Evolutionary conservation across 2,888 invertebrate genomes (phyloP), one percentile per base, ranked within the genome.

Genomic region (Campopleginae sp.): DNA sequence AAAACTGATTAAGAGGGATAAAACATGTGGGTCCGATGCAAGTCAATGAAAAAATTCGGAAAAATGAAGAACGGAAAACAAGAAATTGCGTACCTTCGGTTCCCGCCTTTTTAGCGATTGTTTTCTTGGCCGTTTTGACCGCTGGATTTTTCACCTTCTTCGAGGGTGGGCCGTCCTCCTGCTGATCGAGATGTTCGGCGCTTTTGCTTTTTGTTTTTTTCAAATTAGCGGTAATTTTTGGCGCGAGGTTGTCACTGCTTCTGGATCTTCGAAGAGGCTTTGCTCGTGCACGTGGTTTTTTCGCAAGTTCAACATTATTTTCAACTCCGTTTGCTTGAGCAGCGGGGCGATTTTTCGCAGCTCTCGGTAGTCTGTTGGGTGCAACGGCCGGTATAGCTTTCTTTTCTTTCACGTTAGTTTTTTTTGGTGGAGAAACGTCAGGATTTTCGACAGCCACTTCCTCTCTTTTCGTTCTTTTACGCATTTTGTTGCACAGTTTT

Each of bases 401-500:
- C 27, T 79, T 78, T 5, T 63, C 54, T 10, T 19, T 68, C 0
- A 51, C 19, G 63, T 85, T 90, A 33, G 80, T 88, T 51, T 83
- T 89, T 71, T 89, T 90, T 12, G 89, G 86, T 0, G 89, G 88
- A 2, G 88, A 87, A 27, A 77, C 80, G 27, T 88, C 87, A 33
- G 82, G 76, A 14, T 19, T 86, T 12, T 87, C 88, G 38, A 79
- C 80, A 68, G 86, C 70, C 33, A 89, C 89, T 14, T 80, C 68
- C 4, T 85, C 84, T 4, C 87, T 88, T 82, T 89, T 90, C 23
- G 77, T 74, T 65, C 82, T 80, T 80, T 87, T 90, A 27, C 90
- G 89, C 75, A 87, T 88, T 84, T 89, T 89, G 87, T 80, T 80
- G 46, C 23, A 61, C 54, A 12, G 17, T 42, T 10, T 58, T 66